Conservation (phyloP, 2,797 vertebrate genomes). For the Hyperoplus lanceolatus region DNA sequence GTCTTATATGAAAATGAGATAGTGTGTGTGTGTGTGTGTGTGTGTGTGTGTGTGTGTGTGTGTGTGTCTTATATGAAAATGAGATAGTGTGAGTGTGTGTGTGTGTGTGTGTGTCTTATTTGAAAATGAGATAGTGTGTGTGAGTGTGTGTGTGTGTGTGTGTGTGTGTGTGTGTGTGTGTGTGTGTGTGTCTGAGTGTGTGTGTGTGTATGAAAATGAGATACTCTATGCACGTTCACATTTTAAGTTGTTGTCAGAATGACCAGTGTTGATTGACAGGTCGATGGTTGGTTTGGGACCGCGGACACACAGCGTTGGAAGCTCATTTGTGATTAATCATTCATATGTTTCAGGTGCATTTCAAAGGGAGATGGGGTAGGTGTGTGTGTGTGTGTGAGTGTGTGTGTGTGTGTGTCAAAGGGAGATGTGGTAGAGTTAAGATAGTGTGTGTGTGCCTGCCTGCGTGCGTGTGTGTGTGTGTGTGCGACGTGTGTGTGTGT, state of each 20-base stretch:
- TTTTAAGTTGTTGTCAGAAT: conserved; percentile 60
- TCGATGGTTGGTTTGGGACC: conserved; percentile 57
- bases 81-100: too few species aligned
- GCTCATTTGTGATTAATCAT: conserved; percentile 26
- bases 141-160: too few species aligned
- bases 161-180: too few species aligned
- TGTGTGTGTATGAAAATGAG: conserved; percentile 73
- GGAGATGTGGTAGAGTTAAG: conserved; percentile 16
- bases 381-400: background rate
- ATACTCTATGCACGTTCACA: conserved; percentile 56
- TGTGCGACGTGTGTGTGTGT: background rate
- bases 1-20: conserved; percentile 76
- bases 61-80: too few species aligned
- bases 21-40: background rate
- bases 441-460: too few species aligned
- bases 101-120: too few species aligned
- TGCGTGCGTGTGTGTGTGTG: too few species aligned
- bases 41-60: too few species aligned
- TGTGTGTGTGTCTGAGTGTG: too few species aligned
- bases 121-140: too few species aligned
- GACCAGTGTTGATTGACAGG: conserved; percentile 70
- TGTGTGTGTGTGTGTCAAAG: conserved; percentile 34
- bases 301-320: conserved; percentile 54
- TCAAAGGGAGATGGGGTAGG: conserved; percentile 37
- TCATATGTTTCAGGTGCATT: conserved; percentile 32